Base-by-base conservation (phyloP, 1,140 invertebrate species). In the Papilio aristodemus region DNA sequence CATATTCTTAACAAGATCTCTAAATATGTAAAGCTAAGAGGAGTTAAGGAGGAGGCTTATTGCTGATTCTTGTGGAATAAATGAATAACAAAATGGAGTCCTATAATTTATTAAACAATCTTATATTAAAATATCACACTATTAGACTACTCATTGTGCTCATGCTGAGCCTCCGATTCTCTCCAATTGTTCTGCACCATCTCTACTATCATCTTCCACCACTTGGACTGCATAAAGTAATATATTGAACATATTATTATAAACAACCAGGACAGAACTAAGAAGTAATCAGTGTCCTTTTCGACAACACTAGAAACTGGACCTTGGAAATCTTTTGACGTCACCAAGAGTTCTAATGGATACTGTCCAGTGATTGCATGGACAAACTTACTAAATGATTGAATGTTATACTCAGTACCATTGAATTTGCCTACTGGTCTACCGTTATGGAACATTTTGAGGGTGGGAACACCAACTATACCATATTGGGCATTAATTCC, bases 381-480 rank as follows among this genome's bases (percentile, higher is more conserved):
- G 17, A 99, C 93, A 89, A 98, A 99, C 72, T 94, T 94, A 7
- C 95, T 93, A 81, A 98, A 97, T 66, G 94, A 94, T 63, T 96
- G 94, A 27, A 98, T 92, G 14, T 94, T 96, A 75, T 97, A 96
- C 60, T 96, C 94, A 10, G 96, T 96, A 17, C 95, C 95, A 92
- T 98, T 98, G 73, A 96, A 98, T 91, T 97, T 96, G 0, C 95
- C 95, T 32, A 97, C 94, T 25, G 97, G 94, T 83, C 96, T 94
- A 0, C 97, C 97, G 92, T 98, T 98, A 83, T 99, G 97, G 79
- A 99, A 97, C 66, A 99, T 92, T 89, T 99, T 94, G 10, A 99
- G 86, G 38, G 97, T 98, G 41, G 98, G 98, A 25, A 99, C 95
- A 17, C 97, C 97, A n/a, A 98, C 95, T 72, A 98, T 96, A 17